Base-by-base conservation (phyloP, 2,888 invertebrate genomes). In the Steinernema hermaphroditum region DNA sequence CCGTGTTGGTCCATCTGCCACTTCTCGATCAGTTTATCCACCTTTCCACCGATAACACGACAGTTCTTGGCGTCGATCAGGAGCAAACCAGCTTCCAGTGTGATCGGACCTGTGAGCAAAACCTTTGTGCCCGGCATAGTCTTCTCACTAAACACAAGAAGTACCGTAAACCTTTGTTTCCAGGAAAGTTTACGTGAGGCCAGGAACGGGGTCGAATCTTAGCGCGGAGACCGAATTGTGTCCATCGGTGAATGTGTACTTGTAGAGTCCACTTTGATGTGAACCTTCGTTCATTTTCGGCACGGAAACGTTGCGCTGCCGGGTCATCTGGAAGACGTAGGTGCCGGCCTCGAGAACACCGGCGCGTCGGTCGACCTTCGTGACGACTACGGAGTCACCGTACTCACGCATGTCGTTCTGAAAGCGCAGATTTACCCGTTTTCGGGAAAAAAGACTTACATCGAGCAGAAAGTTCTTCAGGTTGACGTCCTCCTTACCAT, bases 41-140 rank as follows among this genome's bases (percentile, higher is more conserved):
- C 83, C 27, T 73, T 70, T 62, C 83, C 83, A 27, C 83, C 83
- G n/a, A 83, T 46, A 0, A 83, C 71, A n/a, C 54, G 72, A 6
- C 74, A 69, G 71, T 84, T 77, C 12, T 57, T 68, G n/a, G 69
- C 50, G 12, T 57, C 69, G 22, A 83, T 73, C 49, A 81, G 68
- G 46, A 83, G 68, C 68, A 80, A 77, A 1, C 74, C 77, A 14
- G 74, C 73, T 49, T 84, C 82, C 8, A 77, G 69, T 4, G 34
- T 50, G 6, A 82, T 72, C n/a, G 74, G 73, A 16, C 82, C 83
- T 4, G 2, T 68, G 1, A 82, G 73, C 29, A 76, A 71, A 22
- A 82, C 68, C 68, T 82, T 82, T 0, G 82, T 74, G 8, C 82
- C 82, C 14, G 76, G 78, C 12, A 82, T 80, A 1, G 82, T 82